Conservation (phyloP, 1,140 invertebrate genomes). For the Paramacrobiotus metropolitanus region DNA sequence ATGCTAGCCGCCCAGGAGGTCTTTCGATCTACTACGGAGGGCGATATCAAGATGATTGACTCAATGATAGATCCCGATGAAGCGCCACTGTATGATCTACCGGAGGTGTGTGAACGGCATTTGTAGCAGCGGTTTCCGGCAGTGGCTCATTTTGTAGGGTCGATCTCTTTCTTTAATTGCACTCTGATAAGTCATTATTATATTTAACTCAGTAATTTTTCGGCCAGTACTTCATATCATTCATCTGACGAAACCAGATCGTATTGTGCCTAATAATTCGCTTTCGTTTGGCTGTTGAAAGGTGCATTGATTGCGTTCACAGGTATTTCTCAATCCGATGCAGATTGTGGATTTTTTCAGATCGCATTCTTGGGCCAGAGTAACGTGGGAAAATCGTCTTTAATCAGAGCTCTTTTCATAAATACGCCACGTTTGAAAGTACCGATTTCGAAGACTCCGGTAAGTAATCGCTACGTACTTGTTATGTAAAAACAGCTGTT, state of each 20-base stretch:
- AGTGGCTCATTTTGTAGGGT: neutral
- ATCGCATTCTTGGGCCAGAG: neutral
- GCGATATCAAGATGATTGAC: neutral
- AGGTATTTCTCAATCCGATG: no score
- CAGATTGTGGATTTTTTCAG: neutral
- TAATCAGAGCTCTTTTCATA: neutral
- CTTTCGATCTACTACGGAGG: neutral
- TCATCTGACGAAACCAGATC: no score
- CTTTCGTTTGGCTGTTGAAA: no score
- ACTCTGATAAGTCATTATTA: no score
- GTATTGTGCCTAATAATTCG: no score
- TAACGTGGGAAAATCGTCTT: neutral
- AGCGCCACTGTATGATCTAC: neutral
- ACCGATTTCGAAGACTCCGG: neutral
- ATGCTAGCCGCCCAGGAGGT: neutral
- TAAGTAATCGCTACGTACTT: neutral
- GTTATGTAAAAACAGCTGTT: neutral
- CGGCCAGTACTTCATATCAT: no score
- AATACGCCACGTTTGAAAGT: neutral
- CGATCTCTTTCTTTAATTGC: neutral
- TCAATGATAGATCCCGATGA: neutral
- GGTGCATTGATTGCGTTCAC: no score
- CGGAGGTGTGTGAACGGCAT: constrained; percentile 1
- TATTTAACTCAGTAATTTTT: no score
- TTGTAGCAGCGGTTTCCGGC: neutral